These are phyloP conservation scores for Drosophila acutilabella DNA, from an alignment of 2,888 invertebrate species.

Conservation along the genomic window DNA sequence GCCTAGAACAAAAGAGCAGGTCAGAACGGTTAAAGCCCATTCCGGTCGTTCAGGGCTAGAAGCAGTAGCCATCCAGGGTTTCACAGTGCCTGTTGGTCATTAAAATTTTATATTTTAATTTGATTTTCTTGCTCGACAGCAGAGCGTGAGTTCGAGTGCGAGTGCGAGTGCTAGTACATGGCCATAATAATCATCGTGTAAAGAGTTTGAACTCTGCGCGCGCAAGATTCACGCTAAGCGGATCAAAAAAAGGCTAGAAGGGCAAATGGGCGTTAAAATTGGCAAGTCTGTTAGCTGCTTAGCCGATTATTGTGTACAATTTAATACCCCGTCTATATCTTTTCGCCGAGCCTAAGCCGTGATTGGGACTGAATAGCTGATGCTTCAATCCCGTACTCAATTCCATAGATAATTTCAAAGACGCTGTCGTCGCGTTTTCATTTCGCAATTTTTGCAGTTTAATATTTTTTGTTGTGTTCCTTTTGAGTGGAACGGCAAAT, in stretches of 20 bases:
- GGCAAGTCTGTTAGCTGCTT: constrained; percentile 61
- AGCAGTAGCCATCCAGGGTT: constrained; percentile 5
- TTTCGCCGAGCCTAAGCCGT: constrained; percentile 67
- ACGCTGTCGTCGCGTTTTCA: constrained; percentile 37
- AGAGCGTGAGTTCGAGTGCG: constrained; percentile 9
- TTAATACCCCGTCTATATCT: constrained; percentile 46
- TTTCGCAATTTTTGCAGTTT: constrained; percentile 49
- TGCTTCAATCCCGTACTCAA: not conserved
- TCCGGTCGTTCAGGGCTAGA: constrained; percentile 1
- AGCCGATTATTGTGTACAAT: constrained; percentile 68
- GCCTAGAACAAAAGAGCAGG: constrained; percentile 67
- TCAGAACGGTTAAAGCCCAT: constrained; percentile 8
- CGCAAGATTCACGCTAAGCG: constrained; percentile 54
- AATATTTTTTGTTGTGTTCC: constrained; percentile 36
- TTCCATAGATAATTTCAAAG: constrained; percentile 22
- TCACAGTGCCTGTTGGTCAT: constrained; percentile 61
- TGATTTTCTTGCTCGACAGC: constrained; percentile 70
- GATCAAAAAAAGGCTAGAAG: constrained; percentile 41
- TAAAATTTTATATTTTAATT: constrained; percentile 79
- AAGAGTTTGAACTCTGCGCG: constrained; percentile 58
- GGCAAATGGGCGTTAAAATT: constrained; percentile 50
- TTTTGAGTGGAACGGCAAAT: constrained; percentile 58
- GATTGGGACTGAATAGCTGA: constrained; percentile 48
- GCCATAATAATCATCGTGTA: constrained; percentile 69
- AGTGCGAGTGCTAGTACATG: constrained; percentile 24